These are phyloP conservation scores for Epizoanthus fatuus DNA, from an alignment of 92 coral and sea anemone species.

Conservation along the genomic window DNA sequence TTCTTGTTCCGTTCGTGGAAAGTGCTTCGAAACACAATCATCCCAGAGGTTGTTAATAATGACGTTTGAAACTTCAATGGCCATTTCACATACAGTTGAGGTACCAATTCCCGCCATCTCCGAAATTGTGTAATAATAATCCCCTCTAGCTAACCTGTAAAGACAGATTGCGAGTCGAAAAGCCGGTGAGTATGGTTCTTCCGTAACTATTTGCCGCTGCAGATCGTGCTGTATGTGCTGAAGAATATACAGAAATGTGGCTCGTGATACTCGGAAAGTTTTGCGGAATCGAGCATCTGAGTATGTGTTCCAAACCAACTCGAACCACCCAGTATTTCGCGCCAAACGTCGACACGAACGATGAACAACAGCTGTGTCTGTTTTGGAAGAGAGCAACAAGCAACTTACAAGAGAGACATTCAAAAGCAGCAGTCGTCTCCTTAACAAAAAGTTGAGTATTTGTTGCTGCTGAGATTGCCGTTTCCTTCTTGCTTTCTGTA, in stretches of 20 bases:
- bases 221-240: neutral
- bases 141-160: constrained; percentile 52
- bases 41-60: constrained; percentile 9
- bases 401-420: constrained; percentile 2
- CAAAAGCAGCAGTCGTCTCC: neutral
- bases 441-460: no score
- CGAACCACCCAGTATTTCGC: constrained; percentile 27
- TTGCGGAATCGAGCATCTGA: constrained; percentile 11
- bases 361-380: constrained; percentile 1
- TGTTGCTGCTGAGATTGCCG: no score
- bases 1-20: constrained; percentile 4
- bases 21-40: neutral
- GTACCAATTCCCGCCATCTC: constrained; percentile 49
- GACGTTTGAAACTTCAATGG: neutral
- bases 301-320: constrained; percentile 14
- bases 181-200: neutral
- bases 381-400: neutral
- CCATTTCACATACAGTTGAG: constrained; percentile 33
- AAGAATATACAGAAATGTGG: constrained; percentile 33
- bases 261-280: constrained; percentile 33
- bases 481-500: no score
- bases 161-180: neutral
- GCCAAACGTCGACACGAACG: constrained; percentile 22
- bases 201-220: constrained; percentile 18
- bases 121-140: constrained; percentile 46